Base-by-base conservation (phyloP, 2,888 invertebrate species). In the Cheilosia vernalis region DNA sequence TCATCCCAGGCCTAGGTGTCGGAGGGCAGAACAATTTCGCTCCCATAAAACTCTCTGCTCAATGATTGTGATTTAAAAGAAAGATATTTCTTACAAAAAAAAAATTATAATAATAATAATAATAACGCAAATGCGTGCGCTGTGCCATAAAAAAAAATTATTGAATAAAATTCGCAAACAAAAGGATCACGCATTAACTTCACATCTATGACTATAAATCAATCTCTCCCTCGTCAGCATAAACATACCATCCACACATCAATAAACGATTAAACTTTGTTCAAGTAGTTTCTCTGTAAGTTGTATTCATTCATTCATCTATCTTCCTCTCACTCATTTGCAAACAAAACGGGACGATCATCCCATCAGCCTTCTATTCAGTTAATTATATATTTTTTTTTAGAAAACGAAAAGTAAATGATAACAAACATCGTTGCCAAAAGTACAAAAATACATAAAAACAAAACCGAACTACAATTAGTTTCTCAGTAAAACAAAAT, bases 351-450 rank as follows among this genome's bases (percentile, higher is more conserved):
- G 33, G 56, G 30, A 27, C 37, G 17, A 60, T 70, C 72, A 1
- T 24, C 15, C 15, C 2, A 73, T 42, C 37, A 27, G 60, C 42
- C 58, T 49, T n/a, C 49, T 66, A 58, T 37, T 78, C 61, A 67
- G 56, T 66, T 74, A 66, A 55, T 78, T 78, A 51, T 72, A 77
- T 73, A 58, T 78, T 80, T 81, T 74, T 78, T 80, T 81, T 74
- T 64, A 74, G 66, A 82, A 83, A 81, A 82, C 77, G 79, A 87
- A 79, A 87, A 80, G 73, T 88, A 83, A 89, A 88, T 89, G 89
- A 90, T 90, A 91, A 90, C 88, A 90, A 91, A 90, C 89, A 90
- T 90, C 90, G 91, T 91, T 91, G 91, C 91, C 91, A 91, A 91
- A 91, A 91, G 90, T 91, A 90, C 91, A 90, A 91, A 90, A 88